These are phyloP conservation scores for Cepphus grylle DNA, from an alignment of 2,113 vertebrate species.

Conservation along the genomic window DNA sequence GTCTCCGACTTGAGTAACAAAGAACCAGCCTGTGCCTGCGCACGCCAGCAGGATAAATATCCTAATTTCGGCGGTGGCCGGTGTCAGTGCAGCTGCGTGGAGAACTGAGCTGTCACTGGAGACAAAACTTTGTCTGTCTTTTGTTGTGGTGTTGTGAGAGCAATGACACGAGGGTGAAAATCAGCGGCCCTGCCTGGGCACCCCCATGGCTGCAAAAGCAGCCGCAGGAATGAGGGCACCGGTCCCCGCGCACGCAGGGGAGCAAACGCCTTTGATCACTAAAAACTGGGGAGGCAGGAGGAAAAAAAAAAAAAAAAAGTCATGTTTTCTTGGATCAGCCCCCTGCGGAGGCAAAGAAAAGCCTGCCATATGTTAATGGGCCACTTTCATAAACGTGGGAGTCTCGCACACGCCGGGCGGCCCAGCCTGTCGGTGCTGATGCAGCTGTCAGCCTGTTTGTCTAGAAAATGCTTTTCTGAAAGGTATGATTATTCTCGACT, in stretches of 20 bases:
- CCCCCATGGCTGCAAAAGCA: background rate
- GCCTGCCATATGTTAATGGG: background rate
- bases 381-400: background rate
- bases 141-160: background rate
- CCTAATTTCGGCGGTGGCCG: background rate
- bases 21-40: conserved; percentile 24
- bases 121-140: conserved; percentile 47
- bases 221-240: background rate
- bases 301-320: background rate
- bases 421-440: background rate
- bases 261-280: background rate
- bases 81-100: background rate
- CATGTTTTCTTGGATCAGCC: background rate
- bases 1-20: background rate
- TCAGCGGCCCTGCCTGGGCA: background rate
- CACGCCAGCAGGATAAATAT: background rate
- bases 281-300: background rate
- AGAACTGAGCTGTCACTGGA: background rate
- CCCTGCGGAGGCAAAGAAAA: conserved; percentile 9
- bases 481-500: conserved; percentile 63
- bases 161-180: background rate
- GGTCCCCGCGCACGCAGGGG: background rate
- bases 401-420: background rate
- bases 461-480: conserved; percentile 44
- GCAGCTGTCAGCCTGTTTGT: conserved; percentile 32